A percentile compares a stretch with the other conserved stretches of the same genome.
These are phyloP conservation scores for Patagioenas fasciata DNA, from an alignment of 2,113 vertebrate species.

Conservation along the genomic window DNA sequence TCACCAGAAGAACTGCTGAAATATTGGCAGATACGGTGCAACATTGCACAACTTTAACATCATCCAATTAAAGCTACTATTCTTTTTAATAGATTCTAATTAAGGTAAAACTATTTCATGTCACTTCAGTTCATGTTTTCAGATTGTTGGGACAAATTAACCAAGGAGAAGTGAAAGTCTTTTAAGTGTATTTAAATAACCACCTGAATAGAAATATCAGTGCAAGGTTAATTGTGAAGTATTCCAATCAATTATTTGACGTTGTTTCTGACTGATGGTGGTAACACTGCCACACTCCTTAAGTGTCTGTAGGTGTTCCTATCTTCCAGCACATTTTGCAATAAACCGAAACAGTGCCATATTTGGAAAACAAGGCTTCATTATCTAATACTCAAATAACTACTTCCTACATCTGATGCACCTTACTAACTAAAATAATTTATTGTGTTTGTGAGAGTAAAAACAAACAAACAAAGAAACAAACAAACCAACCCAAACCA, in stretches of 20 bases:
- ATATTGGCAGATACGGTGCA: rapidly evolving
- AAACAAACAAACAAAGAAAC: neutral
- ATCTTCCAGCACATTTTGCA: neutral
- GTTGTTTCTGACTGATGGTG: neutral
- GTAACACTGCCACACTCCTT: neutral
- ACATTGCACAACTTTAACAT: neutral
- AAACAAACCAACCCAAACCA: too few relatives aligned
- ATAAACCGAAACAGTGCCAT: neutral
- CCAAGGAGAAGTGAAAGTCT: neutral
- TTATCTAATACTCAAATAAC: neutral
- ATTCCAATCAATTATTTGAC: neutral
- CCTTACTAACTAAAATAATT: neutral
- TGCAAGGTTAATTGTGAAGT: neutral
- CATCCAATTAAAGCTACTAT: neutral
- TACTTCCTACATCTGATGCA: neutral
- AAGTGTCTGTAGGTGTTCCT: rapidly evolving
- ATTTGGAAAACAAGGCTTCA: neutral
- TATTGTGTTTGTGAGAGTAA: neutral
- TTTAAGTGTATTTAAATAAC: neutral
- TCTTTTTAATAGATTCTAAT: neutral
- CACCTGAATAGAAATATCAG: neutral
- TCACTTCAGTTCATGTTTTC: neutral
- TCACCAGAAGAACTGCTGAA: neutral
- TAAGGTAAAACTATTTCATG: neutral
- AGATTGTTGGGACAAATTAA: neutral